These are phyloP conservation scores for Lagenorhynchus albirostris DNA, from an alignment of 2,113 vertebrate species.

Conservation along the genomic window DNA sequence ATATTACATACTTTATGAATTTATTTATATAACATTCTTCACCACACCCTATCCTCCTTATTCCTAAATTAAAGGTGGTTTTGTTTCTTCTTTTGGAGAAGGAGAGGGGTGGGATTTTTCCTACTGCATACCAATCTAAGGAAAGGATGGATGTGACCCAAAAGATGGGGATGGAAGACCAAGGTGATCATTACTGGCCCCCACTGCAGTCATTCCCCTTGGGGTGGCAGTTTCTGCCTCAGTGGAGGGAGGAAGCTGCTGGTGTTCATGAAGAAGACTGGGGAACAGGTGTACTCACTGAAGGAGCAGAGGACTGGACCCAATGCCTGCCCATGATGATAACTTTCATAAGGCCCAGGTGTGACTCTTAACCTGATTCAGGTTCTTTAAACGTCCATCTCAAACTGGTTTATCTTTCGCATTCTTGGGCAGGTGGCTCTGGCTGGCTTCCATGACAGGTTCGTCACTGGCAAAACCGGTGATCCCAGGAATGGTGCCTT, in stretches of 20 bases:
- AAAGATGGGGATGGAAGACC: neutral
- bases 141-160: neutral
- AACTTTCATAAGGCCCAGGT: neutral
- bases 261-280: neutral
- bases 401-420: conserved; percentile 75
- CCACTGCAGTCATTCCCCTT: neutral
- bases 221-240: neutral
- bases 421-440: neutral
- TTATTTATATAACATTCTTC: neutral
- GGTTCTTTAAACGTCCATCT: conserved; percentile 55
- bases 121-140: neutral
- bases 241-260: neutral
- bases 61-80: neutral
- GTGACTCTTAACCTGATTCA: neutral
- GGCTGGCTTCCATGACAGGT: conserved; percentile 58
- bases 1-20: neutral
- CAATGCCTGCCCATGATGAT: neutral
- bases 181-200: neutral
- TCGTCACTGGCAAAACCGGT: conserved; percentile 81
- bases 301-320: neutral
- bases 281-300: neutral
- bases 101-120: neutral
- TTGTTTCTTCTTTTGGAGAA: neutral
- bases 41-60: neutral
- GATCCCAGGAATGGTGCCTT: conserved; percentile 85